Conservation (phyloP, 23 tunicate species). For the Phallusia fumigata region DNA sequence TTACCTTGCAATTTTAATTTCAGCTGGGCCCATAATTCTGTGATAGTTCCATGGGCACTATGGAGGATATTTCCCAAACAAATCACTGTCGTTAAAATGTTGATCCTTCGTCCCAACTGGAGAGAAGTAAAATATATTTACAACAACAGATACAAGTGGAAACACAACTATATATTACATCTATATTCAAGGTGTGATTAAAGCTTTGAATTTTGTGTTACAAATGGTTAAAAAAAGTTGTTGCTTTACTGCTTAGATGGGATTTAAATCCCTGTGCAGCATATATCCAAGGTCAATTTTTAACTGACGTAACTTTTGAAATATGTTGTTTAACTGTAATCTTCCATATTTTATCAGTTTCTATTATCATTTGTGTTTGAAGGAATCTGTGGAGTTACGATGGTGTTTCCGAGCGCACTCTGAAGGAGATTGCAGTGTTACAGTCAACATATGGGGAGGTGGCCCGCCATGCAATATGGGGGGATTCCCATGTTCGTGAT, state of each 20-base stretch:
- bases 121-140: neutral
- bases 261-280: no score
- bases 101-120: neutral
- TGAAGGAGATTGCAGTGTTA: constrained; percentile 52
- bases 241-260: no score
- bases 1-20: neutral
- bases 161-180: neutral
- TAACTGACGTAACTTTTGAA: no score
- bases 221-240: no score
- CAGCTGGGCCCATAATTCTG: neutral
- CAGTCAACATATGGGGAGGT: constrained; percentile 62
- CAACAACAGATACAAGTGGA: neutral
- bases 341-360: no score
- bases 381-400: constrained; percentile 12
- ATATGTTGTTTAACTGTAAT: no score
- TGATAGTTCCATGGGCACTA: neutral
- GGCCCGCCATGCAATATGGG: constrained; percentile 52
- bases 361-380: no score
- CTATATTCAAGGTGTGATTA: neutral
- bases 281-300: no score
- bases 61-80: neutral
- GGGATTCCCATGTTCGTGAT: constrained; percentile 27
- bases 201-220: no score
- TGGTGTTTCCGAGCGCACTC: constrained; percentile 37
- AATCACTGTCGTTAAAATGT: neutral